Evolutionary conservation across 2,888 invertebrate species (phyloP).

Genomic region (Dynastes maya): DNA sequence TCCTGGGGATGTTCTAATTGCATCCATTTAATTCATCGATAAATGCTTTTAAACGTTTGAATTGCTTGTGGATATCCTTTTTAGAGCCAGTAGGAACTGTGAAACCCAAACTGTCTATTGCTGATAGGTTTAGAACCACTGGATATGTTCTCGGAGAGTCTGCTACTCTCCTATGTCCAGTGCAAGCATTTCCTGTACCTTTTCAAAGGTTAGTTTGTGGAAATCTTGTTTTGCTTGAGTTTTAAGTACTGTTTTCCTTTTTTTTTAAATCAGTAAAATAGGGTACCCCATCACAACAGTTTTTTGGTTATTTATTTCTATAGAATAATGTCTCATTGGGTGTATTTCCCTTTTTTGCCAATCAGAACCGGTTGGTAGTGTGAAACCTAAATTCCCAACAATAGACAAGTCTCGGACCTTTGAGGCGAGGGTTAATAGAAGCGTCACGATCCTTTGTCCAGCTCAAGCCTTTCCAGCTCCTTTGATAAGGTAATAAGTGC

Average conservation of each 20-base stretch:
- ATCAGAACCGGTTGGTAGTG: slow-evolving; percentile 75
- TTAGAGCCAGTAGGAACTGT: slow-evolving; percentile 86
- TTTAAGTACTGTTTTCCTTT: too few relatives aligned
- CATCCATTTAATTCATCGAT: too few relatives aligned
- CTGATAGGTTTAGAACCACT: slow-evolving; percentile 61
- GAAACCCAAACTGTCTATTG: slow-evolving; percentile 75
- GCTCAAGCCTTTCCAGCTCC: slow-evolving; percentile 86
- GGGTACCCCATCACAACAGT: slow-evolving; percentile 20
- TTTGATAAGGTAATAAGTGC: slow-evolving; percentile 76
- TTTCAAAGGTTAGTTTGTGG: slow-evolving; percentile 77
- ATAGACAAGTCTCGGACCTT: slow-evolving; percentile 79
- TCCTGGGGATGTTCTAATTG: neutral
- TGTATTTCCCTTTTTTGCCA: neutral
- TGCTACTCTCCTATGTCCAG: slow-evolving; percentile 76
- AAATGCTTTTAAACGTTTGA: neutral
- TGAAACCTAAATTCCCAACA: slow-evolving; percentile 77
- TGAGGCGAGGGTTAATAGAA: slow-evolving; percentile 71
- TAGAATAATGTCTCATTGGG: neutral
- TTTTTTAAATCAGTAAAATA: neutral
- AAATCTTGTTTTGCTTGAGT: neutral
- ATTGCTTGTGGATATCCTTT: neutral
- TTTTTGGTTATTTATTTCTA: too few relatives aligned
- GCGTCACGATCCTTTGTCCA: slow-evolving; percentile 80
- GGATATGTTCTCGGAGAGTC: slow-evolving; percentile 69
- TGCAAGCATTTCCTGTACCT: slow-evolving; percentile 82